These are phyloP conservation scores for Mesorhabditis sp. DNA, from an alignment of 2,888 invertebrate genomes.

Conservation along the genomic window DNA sequence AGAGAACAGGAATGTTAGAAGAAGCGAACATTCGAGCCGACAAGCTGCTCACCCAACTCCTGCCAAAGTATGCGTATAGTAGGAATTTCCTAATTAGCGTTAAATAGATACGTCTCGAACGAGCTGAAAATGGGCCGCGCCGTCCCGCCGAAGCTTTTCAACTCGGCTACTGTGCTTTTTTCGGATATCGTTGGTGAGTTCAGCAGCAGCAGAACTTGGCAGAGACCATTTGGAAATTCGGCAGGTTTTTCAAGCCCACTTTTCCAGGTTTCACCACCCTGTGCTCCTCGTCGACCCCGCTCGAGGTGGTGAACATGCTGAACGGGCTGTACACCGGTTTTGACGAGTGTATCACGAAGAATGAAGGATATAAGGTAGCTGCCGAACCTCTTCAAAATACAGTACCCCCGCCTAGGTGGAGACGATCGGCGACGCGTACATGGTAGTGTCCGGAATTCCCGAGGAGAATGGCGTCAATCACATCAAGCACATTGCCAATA, in stretches of 20 bases:
- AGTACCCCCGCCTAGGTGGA: conserved; percentile 33
- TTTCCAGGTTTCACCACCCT: conserved; percentile 49
- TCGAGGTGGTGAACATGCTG: conserved; percentile 55
- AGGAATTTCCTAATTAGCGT: background rate
- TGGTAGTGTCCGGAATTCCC: conserved; percentile 54
- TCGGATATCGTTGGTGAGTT: conserved; percentile 18
- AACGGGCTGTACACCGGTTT: conserved; percentile 54
- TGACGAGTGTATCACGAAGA: conserved; percentile 47
- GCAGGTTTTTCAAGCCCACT: background rate
- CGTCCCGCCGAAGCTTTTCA: conserved; percentile 52
- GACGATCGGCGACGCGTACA: conserved; percentile 55
- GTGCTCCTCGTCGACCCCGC: conserved; percentile 48
- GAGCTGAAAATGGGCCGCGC: conserved; percentile 53
- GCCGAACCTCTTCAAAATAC: background rate
- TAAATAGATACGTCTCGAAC: conserved; percentile 47
- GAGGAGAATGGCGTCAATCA: conserved; percentile 53
- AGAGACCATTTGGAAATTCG: background rate
- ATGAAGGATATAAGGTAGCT: conserved; percentile 41
- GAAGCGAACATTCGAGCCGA: conserved; percentile 55
- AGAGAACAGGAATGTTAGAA: conserved; percentile 56
- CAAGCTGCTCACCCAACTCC: conserved; percentile 47
- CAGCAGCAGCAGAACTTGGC: too few species aligned
- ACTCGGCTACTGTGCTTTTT: conserved; percentile 50
- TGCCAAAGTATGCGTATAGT: conserved; percentile 33
- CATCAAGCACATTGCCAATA: conserved; percentile 43